Evolutionary conservation across 2,797 vertebrate genomes (phyloP).

Genomic region (Poliocrania exsul): DNA sequence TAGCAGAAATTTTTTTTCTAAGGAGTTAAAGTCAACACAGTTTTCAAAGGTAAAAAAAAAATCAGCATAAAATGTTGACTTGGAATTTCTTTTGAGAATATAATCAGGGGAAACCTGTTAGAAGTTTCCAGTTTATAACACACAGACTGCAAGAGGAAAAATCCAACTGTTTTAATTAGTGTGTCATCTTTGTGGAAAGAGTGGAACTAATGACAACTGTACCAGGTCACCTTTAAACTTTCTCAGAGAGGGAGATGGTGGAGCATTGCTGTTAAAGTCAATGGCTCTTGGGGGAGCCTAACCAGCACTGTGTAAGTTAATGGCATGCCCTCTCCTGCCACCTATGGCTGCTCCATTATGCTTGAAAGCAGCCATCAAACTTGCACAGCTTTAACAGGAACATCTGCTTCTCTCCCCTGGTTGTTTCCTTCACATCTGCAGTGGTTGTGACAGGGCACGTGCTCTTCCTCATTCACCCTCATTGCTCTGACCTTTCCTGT

Average conservation of each 20-base stretch:
- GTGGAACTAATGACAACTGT: neutral
- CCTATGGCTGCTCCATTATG: slow-evolving; percentile 17
- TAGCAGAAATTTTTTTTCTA: neutral
- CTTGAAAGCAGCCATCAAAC: neutral
- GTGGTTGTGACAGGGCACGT: neutral
- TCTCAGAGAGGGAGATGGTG: neutral
- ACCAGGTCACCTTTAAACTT: slow-evolving; percentile 25
- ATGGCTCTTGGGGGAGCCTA: slow-evolving; percentile 15
- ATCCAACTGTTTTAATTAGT: neutral
- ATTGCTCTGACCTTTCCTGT: slow-evolving; percentile 10
- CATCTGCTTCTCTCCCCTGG: slow-evolving; percentile 20
- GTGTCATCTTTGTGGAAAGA: neutral
- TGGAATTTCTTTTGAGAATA: neutral
- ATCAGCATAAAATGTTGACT: neutral
- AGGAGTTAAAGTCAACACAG: neutral
- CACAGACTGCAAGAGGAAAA: neutral
- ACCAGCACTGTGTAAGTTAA: neutral
- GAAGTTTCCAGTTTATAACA: neutral
- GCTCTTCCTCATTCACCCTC: slow-evolving; percentile 11
- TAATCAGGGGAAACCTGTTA: neutral
- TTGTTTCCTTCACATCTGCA: slow-evolving; percentile 4
- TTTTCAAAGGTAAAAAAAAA: neutral
- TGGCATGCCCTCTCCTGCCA: neutral
- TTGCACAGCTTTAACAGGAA: neutral
- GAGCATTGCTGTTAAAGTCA: neutral